Evolutionary conservation across 2,888 invertebrate species (phyloP), one percentile per base, ranked within the genome.

Genomic region (Bhutanitis thaidina): DNA sequence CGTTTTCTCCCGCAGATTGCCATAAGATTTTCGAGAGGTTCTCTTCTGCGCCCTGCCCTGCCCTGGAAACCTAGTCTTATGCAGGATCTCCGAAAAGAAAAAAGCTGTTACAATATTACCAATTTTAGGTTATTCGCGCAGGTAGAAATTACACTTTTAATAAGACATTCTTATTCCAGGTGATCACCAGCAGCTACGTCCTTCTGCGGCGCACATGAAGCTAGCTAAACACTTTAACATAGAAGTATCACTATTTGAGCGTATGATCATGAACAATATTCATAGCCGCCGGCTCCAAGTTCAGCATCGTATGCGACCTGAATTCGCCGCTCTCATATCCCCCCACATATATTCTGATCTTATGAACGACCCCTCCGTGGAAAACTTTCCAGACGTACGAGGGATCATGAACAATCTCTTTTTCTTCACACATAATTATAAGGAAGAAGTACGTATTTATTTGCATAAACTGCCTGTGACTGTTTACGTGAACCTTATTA

Each of bases 121-220:
- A n/a, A n/a, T n/a, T n/a, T n/a, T n/a, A n/a, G n/a, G n/a, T n/a
- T n/a, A n/a, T n/a, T n/a, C n/a, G n/a, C n/a, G n/a, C n/a, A n/a
- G n/a, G 2, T 12, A 34, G 3, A n/a, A 34, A n/a, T 13, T 12
- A 0, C 7, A 34, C 12, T 34, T 34, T 34, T n/a, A 34, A 34
- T 4, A 30, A 30, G 10, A 1, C n/a, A n/a, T 30, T 3, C 4
- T 9, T 9, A 30, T 3, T 30, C 3, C 30, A 91, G 93, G 94
- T 16, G 96, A 97, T 71, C 96, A 97, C 73, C 92, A 94, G 67
- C 97, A 97, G 71, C 81, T 97, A 49, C 90, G 93, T 43, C 96
- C 96, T 0, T 92, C 91, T 38, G 92, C 94, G 3, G 91, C 94
- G 1, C 93, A 92, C 49, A 93, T 92, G 72, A 84, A 90, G 40